phyloP scores from a whole-genome alignment of 1,140 invertebrate genomes.

The Phenacoccus solenopsis region DNA sequence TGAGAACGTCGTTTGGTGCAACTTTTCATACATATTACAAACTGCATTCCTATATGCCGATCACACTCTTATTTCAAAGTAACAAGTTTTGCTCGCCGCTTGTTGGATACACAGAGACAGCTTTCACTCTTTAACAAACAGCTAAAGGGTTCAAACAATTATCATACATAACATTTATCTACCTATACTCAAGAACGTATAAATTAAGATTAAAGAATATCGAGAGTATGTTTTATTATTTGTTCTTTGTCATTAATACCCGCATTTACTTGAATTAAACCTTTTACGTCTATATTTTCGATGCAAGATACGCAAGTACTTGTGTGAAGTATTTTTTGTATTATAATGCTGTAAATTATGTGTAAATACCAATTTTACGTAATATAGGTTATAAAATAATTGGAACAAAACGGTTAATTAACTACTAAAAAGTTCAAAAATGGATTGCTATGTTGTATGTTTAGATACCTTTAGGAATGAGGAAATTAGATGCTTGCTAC shows the following conservation, averaged over 20 bases:
- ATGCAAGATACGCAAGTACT: too few species aligned
- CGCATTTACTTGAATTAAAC: neutral
- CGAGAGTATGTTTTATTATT: neutral
- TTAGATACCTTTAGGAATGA: too few species aligned
- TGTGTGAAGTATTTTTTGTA: too few species aligned
- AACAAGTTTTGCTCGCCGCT: neutral
- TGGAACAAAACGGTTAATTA: too few species aligned
- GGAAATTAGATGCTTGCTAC: too few species aligned
- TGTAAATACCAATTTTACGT: too few species aligned
- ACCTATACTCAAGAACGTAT: too few species aligned
- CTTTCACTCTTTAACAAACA: slow-evolving; percentile 2
- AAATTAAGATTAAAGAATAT: neutral
- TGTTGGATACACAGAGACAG: neutral
- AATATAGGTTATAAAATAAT: too few species aligned
- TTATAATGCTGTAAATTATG: too few species aligned
- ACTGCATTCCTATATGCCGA: neutral
- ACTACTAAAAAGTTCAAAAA: too few species aligned
- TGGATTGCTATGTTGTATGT: too few species aligned
- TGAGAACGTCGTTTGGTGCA: neutral
- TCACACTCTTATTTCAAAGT: neutral
- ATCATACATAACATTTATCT: neutral
- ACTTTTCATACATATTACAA: slow-evolving; percentile 3
- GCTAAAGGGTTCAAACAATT: neutral
- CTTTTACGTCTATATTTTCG: too few species aligned
- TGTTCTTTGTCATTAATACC: neutral